Evolutionary conservation across 2,888 invertebrate species (phyloP), one percentile per base, ranked within the genome.

Genomic region (Catocala nupta): DNA sequence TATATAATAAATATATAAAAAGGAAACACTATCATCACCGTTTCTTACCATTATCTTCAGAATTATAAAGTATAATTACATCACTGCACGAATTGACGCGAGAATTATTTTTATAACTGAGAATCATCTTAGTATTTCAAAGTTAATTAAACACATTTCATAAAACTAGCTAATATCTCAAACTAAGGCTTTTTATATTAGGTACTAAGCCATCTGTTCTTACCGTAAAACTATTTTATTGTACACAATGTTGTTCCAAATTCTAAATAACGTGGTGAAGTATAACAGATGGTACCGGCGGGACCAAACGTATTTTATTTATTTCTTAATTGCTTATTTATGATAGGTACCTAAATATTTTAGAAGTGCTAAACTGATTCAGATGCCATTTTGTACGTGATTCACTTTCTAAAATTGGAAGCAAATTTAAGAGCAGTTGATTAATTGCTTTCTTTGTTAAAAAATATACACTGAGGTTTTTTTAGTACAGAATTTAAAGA

Each of bases 281-380:
- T 59, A 56, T 63, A 65, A 77, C 63, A 71, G 69, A 77, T 71
- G 69, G 57, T 43, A 12, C 75, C 58, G 50, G 12, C 6, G 75
- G 71, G 75, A 65, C 13, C 44, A n/a, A 62, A 62, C 51, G 52
- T 50, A 25, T 69, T 56, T 59, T 59, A 65, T 65, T 51, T 59
- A 58, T 51, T 25, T 54, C 39, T 25, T 61, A 65, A 70, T 70
- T 70, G 54, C 39, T 58, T 70, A 75, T 70, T 68, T 65, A 70
- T 60, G 59, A 51, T 33, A n/a, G n/a, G n/a, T n/a, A 63, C 60
- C 11, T 63, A 58, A 5, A 52, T 62, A 61, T 62, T 57, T 63
- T 36, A 55, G 36, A 50, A 48, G 49, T 64, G 48, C 16, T 33
- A 43, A 39, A 39, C 36, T 39, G 36, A 39, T 39, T 39, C 6